phyloP scores from a whole-genome alignment of 2,113 vertebrate genomes.

The Barbus barbus region DNA sequence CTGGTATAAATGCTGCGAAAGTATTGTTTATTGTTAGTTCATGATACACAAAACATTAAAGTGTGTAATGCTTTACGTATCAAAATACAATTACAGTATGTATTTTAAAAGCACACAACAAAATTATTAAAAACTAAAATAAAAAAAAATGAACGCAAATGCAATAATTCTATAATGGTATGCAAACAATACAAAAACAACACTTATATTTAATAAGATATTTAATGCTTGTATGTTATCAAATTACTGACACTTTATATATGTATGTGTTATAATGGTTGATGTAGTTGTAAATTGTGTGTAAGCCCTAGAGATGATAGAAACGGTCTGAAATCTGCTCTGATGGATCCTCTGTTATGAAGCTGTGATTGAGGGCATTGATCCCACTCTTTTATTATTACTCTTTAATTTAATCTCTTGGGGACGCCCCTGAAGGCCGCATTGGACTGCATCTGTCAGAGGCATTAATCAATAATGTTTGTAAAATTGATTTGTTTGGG shows the following conservation, averaged over 20 bases:
- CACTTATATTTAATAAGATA: no score
- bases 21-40: background rate
- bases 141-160: no score
- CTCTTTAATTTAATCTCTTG: no score
- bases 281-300: background rate
- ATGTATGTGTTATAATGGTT: no score
- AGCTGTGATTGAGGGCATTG: slow-evolving; percentile 51
- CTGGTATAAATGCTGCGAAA: background rate
- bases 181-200: background rate
- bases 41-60: background rate
- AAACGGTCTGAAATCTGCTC: slow-evolving; percentile 19
- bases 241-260: background rate
- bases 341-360: slow-evolving; percentile 43
- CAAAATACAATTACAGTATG: no score
- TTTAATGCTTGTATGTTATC: background rate
- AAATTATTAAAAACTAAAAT: no score
- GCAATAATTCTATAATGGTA: no score
- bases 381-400: slow-evolving; percentile 36
- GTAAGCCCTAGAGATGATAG: background rate
- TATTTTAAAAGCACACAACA: no score
- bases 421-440: background rate
- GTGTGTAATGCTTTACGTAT: no score
- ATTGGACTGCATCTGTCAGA: slow-evolving; percentile 39
- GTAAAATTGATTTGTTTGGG: slow-evolving; percentile 43
- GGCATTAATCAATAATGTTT: slow-evolving; percentile 48